Evolutionary conservation across 2,888 invertebrate species (phyloP), one percentile per base, ranked within the genome.

Genomic region (Brenthis hecate): DNA sequence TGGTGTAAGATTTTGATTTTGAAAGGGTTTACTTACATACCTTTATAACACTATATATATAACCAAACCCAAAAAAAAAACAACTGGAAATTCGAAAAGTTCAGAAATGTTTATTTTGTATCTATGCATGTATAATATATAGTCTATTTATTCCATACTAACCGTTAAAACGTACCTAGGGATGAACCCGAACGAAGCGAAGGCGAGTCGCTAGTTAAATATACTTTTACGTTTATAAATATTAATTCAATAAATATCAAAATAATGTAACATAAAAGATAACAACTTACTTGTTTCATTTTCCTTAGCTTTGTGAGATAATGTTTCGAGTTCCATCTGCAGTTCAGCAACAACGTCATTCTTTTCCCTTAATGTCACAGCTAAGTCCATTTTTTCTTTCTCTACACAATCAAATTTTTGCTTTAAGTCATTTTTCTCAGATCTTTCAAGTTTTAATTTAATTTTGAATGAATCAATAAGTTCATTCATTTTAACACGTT

Each of bases 341-440:
- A 86, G 68, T 56, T 77, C 71, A 43, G 69, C 62, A 65, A 80
- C 72, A 57, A 77, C 76, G 54, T 78, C 72, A 48, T 66, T 69
- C 72, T 81, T 81, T 6, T 77, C 74, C 19, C 67, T 70, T 6
- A 81, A 60, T 13, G 77, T 76, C 55, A 76, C 74, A 56, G 77
- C 72, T 28, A 83, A 66, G n/a, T 72, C 71, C 3, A 72, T 56
- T 56, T 81, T 84, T 69, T 85, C 81, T 32, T 63, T 70, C 19
- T 65, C 72, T 14, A 82, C 23, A 43, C 55, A 62, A 28, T 77
- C 73, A 14, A 81, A 54, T 70, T 77, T 74, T 56, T 74, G 66
- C 60, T 78, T 74, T 47, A 81, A 58, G 6, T 56, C 57, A 51
- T 78, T 75, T 56, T 76, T 81, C 57, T 79, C 79, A 50, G 66